These are phyloP conservation scores for Petrocephalus microphthalmus DNA, from an alignment of 2,113 vertebrate species.

Conservation along the genomic window DNA sequence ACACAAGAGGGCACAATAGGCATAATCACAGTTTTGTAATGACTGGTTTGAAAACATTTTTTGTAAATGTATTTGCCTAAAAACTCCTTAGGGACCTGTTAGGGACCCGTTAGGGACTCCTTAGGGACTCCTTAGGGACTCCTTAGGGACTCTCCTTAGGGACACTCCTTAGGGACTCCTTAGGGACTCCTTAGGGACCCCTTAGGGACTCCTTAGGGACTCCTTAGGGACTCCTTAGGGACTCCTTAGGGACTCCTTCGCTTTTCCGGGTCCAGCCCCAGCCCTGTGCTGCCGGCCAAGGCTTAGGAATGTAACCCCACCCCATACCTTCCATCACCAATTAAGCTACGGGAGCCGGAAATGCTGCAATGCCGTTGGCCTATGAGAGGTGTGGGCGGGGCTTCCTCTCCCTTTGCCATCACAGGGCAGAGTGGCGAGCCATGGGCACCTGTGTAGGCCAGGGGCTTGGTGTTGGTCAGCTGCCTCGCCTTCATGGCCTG, in stretches of 20 bases:
- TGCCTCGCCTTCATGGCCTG: slow-evolving; percentile 93
- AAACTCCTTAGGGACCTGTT: too few species aligned
- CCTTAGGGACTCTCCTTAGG: too few species aligned
- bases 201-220: neutral
- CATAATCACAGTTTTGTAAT: neutral
- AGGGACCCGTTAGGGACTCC: neutral
- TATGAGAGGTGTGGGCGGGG: neutral
- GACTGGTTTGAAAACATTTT: neutral
- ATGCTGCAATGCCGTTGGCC: neutral
- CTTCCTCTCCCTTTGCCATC: too few species aligned
- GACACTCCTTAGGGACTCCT: neutral
- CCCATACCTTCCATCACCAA: neutral
- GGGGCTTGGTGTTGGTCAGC: slow-evolving; percentile 87
- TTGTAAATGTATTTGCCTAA: too few species aligned
- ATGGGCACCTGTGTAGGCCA: slow-evolving; percentile 76
- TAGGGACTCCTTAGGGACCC: neutral
- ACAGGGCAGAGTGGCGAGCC: neutral
- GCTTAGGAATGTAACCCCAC: neutral
- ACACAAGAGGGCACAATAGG: neutral
- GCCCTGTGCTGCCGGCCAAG: neutral
- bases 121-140: neutral
- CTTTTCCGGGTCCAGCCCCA: neutral
- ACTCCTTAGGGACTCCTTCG: neutral
- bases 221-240: neutral
- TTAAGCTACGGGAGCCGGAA: neutral